These are phyloP conservation scores for Calliphora vicina DNA, from an alignment of 1,140 invertebrate genomes.

Conservation along the genomic window DNA sequence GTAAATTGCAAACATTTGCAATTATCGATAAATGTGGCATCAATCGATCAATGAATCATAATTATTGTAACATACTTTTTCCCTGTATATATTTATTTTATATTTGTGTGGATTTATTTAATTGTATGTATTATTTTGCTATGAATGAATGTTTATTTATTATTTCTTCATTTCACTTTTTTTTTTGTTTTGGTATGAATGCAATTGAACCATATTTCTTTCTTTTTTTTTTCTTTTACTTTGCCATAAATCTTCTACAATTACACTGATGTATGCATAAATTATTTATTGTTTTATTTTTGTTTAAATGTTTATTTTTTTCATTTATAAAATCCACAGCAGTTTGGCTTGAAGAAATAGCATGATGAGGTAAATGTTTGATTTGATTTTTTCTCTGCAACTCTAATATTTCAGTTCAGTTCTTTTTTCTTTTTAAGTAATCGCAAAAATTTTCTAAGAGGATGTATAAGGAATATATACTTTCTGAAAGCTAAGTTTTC, in stretches of 20 bases:
- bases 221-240: not conserved
- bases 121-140: not conserved
- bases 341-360: not conserved
- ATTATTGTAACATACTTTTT: constrained; percentile 23
- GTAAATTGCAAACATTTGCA: not conserved
- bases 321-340: not conserved
- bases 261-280: constrained; percentile 16
- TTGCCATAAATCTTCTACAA: not conserved
- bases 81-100: not conserved
- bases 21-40: not conserved
- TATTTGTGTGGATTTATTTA: not conserved
- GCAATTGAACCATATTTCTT: not conserved
- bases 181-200: not conserved
- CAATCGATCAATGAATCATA: constrained; percentile 31
- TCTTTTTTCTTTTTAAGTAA: too few relatives aligned
- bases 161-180: not conserved
- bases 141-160: not conserved
- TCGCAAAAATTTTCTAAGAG: too few relatives aligned
- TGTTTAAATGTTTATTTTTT: not conserved
- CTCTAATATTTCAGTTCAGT: too few relatives aligned
- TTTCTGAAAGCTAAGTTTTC: too few relatives aligned
- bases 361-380: not conserved
- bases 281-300: not conserved
- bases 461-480: too few relatives aligned
- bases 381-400: too few relatives aligned